Evolutionary conservation across 2,888 invertebrate genomes (phyloP).

Genomic region (Spodoptera exigua): DNA sequence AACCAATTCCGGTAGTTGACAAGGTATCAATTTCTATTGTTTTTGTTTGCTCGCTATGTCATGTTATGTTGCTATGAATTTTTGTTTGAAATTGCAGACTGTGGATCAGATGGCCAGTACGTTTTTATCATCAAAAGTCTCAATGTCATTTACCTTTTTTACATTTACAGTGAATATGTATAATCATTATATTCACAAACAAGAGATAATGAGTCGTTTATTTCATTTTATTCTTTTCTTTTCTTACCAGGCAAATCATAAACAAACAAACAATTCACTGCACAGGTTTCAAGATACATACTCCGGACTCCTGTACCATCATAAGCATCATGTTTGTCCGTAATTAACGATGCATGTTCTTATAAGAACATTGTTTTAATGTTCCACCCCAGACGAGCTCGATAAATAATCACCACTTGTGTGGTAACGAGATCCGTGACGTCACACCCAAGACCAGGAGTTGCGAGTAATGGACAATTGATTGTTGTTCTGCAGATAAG

Average conservation of each 20-base stretch:
- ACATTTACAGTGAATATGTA: too few species aligned
- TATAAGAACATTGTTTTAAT: constrained; percentile 81
- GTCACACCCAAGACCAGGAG: constrained; percentile 57
- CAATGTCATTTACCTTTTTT: too few species aligned
- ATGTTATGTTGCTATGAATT: too few species aligned
- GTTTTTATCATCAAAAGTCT: too few species aligned
- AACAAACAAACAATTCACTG: constrained; percentile 22
- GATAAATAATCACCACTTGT: constrained; percentile 82
- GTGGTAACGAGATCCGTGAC: constrained; percentile 69
- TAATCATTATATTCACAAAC: too few species aligned
- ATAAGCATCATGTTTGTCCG: constrained; percentile 79
- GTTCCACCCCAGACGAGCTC: constrained; percentile 59
- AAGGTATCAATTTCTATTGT: too few species aligned
- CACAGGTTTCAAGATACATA: constrained; percentile 24
- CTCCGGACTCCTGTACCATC: constrained; percentile 62
- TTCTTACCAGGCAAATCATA: too few species aligned
- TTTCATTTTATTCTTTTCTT: too few species aligned
- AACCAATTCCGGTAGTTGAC: background rate
- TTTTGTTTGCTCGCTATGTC: too few species aligned
- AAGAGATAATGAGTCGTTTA: too few species aligned
- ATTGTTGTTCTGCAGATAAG: constrained; percentile 36
- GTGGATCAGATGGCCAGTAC: too few species aligned
- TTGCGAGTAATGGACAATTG: constrained; percentile 59
- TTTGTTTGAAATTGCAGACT: too few species aligned
- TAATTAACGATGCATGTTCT: constrained; percentile 84